A percentile compares a stretch with the other conserved stretches of the same genome.
Evolutionary conservation across 1,140 invertebrate species (phyloP).

Genomic region (Radopholus similis): DNA sequence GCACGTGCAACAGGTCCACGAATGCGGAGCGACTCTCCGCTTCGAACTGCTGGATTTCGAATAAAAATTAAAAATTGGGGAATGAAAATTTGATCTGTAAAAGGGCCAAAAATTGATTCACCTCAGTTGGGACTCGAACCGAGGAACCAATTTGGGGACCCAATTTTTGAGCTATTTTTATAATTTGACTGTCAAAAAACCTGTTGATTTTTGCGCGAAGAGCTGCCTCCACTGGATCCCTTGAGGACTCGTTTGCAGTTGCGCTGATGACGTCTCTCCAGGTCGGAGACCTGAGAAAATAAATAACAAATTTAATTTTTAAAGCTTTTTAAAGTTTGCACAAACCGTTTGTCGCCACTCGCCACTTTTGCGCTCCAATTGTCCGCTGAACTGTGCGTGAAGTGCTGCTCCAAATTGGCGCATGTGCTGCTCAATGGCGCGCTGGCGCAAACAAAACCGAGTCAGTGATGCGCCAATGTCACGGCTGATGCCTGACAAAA

Average conservation of each 20-base stretch:
- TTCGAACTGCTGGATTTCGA: background rate
- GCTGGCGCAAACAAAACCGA: conserved; percentile 39
- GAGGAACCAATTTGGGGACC: conserved; percentile 11
- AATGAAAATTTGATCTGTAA: too few relatives aligned
- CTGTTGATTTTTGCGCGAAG: background rate
- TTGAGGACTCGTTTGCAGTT: conserved; percentile 16
- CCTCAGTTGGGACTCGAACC: too few relatives aligned
- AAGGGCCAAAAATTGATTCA: too few relatives aligned
- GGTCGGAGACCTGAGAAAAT: conserved; percentile 19
- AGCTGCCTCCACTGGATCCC: background rate
- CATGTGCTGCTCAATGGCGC: conserved; percentile 23
- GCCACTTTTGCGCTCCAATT: conserved; percentile 26
- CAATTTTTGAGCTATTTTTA: conserved; percentile 27
- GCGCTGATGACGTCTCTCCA: conserved; percentile 31
- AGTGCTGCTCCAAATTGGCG: conserved; percentile 13
- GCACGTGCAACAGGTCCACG: conserved; percentile 32
- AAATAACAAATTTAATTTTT: background rate
- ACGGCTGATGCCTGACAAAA: conserved; percentile 24
- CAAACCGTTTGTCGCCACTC: conserved; percentile 36
- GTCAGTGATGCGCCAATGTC: conserved; percentile 43
- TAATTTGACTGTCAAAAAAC: background rate
- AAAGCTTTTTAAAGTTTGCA: background rate
- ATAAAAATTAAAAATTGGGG: background rate
- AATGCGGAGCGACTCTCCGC: conserved; percentile 21
- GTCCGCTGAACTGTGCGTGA: conserved; percentile 18